Evolutionary conservation across 2,888 invertebrate species (phyloP), one percentile per base, ranked within the genome.

Genomic region (Temnothorax ravouxi): DNA sequence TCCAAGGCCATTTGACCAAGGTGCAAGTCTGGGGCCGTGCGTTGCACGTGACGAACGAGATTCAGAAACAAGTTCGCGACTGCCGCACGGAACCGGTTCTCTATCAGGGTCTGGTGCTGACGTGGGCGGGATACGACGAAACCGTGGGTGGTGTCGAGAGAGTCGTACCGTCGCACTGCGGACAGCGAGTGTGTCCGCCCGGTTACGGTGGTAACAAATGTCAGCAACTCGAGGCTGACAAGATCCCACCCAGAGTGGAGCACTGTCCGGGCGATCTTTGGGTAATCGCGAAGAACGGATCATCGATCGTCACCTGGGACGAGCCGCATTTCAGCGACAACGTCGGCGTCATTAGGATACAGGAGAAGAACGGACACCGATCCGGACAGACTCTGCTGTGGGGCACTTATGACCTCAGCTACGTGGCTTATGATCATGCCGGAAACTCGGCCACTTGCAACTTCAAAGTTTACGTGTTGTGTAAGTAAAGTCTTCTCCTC

Each of bases 51-150:
- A 98, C 98, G 5, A 97, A 97, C 85, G 99, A 99, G 95, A 97
- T 99, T 87, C 99, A 99, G 91, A 98, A 98, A 93, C 98, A 99
- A 96, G 98, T 98, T 0, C 96, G 98, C 41, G 98, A 98, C 92
- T 99, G 99, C 93, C 97, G 98, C 91, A 98, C 98, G 4, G 98
- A 99, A 91, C 98, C 99, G 0, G 98, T 99, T 0, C 95, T 99
- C 4, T 98, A 98, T 95, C 97, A 97, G 91, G 98, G 97, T 3
- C 95, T 99, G 8, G 96, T 98, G 3, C 95, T 99, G 0, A 98
- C 98, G 38, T 99, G 99, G 98, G 97, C 98, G 50, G 99, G 99
- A 34, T 99, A 99, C 94, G 98, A 99, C 94, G 97, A 98, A 88
- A 97, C 97, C 2, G 95, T 96, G 38, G 99, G 99, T 79, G 98